phyloP scores from a whole-genome alignment of 2,113 vertebrate species.

The Brachyhypopomus occidentalis region DNA sequence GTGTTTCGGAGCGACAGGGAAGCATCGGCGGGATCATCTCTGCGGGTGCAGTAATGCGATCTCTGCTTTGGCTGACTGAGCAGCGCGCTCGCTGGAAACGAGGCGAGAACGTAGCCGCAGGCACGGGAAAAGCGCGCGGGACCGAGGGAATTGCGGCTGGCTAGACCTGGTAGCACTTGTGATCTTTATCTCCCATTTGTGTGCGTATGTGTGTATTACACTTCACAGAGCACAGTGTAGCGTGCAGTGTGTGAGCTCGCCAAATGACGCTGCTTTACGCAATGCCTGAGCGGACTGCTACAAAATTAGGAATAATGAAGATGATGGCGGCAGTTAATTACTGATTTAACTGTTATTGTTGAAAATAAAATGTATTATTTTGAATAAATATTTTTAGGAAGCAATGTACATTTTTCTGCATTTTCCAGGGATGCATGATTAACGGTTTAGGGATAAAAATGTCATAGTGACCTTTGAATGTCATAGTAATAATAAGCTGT shows the following conservation, averaged over 20 bases:
- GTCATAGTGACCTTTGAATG: neutral
- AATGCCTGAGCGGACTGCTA: neutral
- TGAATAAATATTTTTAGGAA: no score
- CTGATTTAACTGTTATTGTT: neutral
- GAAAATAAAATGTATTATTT: no score
- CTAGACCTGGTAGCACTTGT: slow-evolving; percentile 47
- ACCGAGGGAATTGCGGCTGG: slow-evolving; percentile 42
- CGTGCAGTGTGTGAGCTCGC: neutral
- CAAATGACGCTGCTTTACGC: neutral
- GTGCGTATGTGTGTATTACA: slow-evolving; percentile 29
- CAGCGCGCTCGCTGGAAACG: slow-evolving; percentile 29
- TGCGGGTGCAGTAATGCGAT: slow-evolving; percentile 34
- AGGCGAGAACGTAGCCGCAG: slow-evolving; percentile 34
- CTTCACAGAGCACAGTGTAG: neutral
- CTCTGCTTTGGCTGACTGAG: slow-evolving; percentile 36
- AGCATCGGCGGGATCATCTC: slow-evolving; percentile 27
- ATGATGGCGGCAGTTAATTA: neutral
- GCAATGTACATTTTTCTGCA: no score
- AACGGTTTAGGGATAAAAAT: neutral
- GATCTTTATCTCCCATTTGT: slow-evolving; percentile 35
- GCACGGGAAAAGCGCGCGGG: slow-evolving; percentile 28
- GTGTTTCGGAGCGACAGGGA: slow-evolving; percentile 18
- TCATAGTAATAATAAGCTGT: neutral
- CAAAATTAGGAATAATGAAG: neutral
- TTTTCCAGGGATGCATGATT: neutral